Percentiles rank a stretch among this genome's conserved stretches.
Conservation (phyloP, 2,888 invertebrate genomes). For the Andrena marginata region DNA sequence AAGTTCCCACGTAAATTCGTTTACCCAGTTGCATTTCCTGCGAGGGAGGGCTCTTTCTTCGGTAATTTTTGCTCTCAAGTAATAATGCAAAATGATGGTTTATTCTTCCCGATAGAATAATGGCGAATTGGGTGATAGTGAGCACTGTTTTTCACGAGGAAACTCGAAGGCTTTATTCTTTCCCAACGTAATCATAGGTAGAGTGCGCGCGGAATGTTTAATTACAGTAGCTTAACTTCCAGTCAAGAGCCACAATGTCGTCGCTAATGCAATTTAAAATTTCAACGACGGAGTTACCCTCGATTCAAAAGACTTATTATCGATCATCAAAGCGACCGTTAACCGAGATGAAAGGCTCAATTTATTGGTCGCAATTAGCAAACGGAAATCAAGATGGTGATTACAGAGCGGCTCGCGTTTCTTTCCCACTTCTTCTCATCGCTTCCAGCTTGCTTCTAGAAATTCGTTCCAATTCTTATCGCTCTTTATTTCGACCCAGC, state of each 20-base stretch:
- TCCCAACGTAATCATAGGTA: too few species aligned
- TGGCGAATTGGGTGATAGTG: too few species aligned
- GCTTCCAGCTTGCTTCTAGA: background rate
- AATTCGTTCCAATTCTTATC: background rate
- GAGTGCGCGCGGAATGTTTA: background rate
- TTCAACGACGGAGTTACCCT: conserved; percentile 29
- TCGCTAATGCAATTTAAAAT: conserved; percentile 7
- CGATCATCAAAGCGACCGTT: conserved; percentile 55
- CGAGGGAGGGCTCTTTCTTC: too few species aligned
- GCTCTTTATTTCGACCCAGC: background rate
- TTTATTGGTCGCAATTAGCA: conserved; percentile 62
- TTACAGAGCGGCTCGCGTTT: background rate
- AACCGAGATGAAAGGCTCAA: conserved; percentile 63
- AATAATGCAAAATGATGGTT: too few species aligned
- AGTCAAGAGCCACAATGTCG: background rate
- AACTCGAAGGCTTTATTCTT: background rate
- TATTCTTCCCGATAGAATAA: too few species aligned
- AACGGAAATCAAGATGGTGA: conserved; percentile 47
- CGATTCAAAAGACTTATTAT: conserved; percentile 34
- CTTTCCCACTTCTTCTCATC: background rate
- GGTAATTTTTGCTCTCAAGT: too few species aligned
- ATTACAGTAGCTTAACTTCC: background rate
- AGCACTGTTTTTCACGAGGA: background rate
- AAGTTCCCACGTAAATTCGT: too few species aligned
- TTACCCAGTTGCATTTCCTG: too few species aligned